A percentile compares a stretch with the other conserved stretches of the same genome.
Evolutionary conservation across 1,140 invertebrate genomes (phyloP).

Genomic region (Neodiprion pinetum): DNA sequence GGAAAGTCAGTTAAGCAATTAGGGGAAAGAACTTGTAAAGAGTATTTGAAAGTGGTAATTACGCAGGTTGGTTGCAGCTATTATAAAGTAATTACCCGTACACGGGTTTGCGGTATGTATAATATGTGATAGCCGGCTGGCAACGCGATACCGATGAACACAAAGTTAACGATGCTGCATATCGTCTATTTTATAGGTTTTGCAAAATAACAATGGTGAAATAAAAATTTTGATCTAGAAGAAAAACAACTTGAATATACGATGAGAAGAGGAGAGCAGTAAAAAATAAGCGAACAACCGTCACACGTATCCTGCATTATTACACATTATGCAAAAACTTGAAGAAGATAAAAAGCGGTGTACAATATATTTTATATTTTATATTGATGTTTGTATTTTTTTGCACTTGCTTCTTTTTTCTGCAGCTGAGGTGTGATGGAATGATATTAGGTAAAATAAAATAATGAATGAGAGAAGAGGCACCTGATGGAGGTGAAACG

Average conservation of each 20-base stretch:
- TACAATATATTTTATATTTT: too few relatives aligned
- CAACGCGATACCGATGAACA: not conserved
- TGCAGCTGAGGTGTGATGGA: too few relatives aligned
- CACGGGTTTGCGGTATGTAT: not conserved
- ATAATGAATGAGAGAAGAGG: too few relatives aligned
- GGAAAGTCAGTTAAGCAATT: conserved; percentile 4
- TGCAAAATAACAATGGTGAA: conserved; percentile 3
- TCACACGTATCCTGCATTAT: conserved; percentile 21
- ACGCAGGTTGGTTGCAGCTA: conserved; percentile 42
- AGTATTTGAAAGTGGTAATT: conserved; percentile 35
- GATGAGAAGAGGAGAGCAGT: conserved; percentile 1
- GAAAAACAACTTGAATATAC: conserved; percentile 12
- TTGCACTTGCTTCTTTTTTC: too few relatives aligned
- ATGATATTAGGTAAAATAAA: too few relatives aligned
- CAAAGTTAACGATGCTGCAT: not conserved
- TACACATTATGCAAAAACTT: conserved; percentile 28
- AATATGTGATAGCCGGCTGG: not conserved
- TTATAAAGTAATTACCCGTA: conserved; percentile 44
- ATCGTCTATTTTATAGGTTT: not conserved
- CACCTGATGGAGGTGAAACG: too few relatives aligned
- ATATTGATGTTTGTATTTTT: too few relatives aligned
- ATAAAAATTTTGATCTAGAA: conserved; percentile 20
- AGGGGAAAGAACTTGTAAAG: conserved; percentile 5
- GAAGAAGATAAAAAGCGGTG: too few relatives aligned
- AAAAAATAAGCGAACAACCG: conserved; percentile 10